Percentiles rank a stretch among this genome's conserved stretches.
Conservation (phyloP, 2,888 invertebrate genomes). For the Norana najaformis region DNA sequence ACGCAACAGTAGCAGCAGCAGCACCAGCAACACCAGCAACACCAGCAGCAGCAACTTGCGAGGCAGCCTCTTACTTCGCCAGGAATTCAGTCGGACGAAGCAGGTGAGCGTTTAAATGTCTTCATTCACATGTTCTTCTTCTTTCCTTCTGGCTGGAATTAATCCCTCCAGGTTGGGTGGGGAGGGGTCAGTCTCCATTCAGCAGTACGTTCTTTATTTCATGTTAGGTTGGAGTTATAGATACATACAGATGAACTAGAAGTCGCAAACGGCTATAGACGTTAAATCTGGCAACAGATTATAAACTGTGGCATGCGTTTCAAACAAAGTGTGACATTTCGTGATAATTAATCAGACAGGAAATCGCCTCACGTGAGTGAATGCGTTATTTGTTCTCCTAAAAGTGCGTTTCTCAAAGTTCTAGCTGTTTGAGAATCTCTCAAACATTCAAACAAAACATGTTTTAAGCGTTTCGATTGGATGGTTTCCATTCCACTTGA, state of each 20-base stretch:
- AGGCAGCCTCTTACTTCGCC: neutral
- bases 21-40: neutral
- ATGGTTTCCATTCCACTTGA: too few relatives aligned
- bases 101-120: neutral
- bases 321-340: neutral
- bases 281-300: neutral
- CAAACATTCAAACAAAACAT: too few relatives aligned
- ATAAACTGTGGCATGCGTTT: neutral
- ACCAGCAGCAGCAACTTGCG: neutral
- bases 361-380: neutral
- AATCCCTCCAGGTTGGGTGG: too few relatives aligned
- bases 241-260: neutral
- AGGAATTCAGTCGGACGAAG: neutral
- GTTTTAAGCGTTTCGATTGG: too few relatives aligned
- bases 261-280: too few relatives aligned
- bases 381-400: neutral
- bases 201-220: neutral
- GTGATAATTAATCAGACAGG: neutral
- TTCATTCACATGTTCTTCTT: too few relatives aligned
- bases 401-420: too few relatives aligned
- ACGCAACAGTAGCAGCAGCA: neutral
- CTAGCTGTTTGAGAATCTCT: too few relatives aligned
- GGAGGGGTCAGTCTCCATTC: too few relatives aligned
- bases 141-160: too few relatives aligned
- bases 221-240: neutral